Evolutionary conservation across 2,888 invertebrate genomes (phyloP), one percentile per base, ranked within the genome.

Genomic region (Vanessa cardui): DNA sequence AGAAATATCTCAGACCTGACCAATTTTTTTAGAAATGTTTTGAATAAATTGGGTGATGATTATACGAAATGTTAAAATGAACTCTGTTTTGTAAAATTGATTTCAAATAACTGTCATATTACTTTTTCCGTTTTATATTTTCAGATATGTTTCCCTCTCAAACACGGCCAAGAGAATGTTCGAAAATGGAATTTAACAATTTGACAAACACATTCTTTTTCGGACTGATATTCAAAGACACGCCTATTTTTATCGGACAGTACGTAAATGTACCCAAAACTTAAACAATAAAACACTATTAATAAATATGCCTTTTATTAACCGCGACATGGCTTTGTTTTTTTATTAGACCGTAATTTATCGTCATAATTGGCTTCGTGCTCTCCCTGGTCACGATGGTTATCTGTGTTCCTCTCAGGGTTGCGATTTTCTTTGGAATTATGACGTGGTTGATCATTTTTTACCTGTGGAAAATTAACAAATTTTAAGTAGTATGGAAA

Each of bases 171-270:
- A n/a, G 21, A 54, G 33, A 45, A 46, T 33, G 20, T 31, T 39
- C 20, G 5, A 44, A 31, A 16, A 0, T 31, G 21, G 20, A 59
- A 46, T n/a, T 12, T 26, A 33, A 62, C 1, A 59, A 45, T 49
- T 15, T 50, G 26, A 26, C 33, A 18, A 62, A 67, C 16, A 44
- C 58, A 8, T 62, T 67, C 31, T 62, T 58, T 21, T 67, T 67
- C 26, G 44, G 46, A 31, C 31, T 67, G 2, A 26, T 67, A n/a
- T 67, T 44, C 50, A 62, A 62, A 52, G 67, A 68, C 21, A 54
- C 12, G 31, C 33, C 67, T n/a, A 47, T 68, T 47, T 63, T 68
- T 45, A 60, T 31, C 21, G 68, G 68, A 9, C 50, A 45, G 26
- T 68, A 62, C 58, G 31, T 56, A 18, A 9, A 18, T 56, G 18